Conservation (phyloP, 2,797 vertebrate genomes). For the Leontocebus nigricollis region DNA sequence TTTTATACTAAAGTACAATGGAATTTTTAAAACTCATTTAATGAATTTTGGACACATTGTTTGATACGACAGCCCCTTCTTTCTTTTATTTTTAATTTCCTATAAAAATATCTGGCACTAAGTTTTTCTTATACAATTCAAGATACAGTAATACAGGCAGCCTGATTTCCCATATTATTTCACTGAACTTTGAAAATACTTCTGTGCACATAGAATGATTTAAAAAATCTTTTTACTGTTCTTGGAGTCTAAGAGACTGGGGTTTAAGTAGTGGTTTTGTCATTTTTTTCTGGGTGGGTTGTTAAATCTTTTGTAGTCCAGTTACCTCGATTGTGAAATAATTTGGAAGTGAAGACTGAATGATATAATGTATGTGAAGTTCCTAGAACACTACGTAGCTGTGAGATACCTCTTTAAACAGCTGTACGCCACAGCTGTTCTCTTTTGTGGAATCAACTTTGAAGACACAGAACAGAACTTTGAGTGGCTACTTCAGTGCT, state of each 20-base stretch:
- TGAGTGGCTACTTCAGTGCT: not conserved
- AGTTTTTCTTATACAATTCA: not conserved
- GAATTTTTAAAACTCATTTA: not conserved
- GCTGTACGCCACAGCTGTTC: rapidly evolving
- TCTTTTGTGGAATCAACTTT: not conserved
- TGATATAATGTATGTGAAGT: not conserved
- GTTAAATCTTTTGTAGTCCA: not conserved
- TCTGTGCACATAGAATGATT: not conserved
- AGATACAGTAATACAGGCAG: not conserved
- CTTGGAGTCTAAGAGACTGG: not conserved
- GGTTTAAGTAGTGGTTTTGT: not conserved
- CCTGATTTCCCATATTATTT: not conserved
- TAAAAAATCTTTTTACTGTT: not conserved
- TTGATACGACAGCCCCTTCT: not conserved
- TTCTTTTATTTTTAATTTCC: not conserved
- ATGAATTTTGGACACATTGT: not conserved
- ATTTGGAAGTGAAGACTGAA: not conserved
- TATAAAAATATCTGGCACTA: not conserved
- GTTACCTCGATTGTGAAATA: not conserved
- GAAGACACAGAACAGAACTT: not conserved
- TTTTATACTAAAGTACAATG: not conserved
- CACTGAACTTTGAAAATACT: not conserved
- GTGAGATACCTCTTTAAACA: not conserved
- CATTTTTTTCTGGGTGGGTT: not conserved
- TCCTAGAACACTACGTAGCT: not conserved